Evolutionary conservation across 2,797 vertebrate genomes (phyloP).

Genomic region (Xyrichtys novacula): DNA sequence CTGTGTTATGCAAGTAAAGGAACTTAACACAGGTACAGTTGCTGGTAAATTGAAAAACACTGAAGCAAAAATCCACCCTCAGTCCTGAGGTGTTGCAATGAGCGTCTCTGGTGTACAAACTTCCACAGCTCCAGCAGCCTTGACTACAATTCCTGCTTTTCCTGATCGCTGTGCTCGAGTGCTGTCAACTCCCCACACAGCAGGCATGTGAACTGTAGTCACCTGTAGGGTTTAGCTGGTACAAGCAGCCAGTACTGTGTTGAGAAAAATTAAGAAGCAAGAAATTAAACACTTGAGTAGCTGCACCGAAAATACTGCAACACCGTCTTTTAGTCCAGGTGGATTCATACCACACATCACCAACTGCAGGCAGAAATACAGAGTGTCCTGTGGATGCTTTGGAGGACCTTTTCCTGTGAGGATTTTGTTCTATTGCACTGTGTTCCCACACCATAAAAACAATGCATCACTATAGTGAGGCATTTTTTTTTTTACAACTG

Average conservation of each 20-base stretch:
- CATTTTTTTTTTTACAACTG: background rate
- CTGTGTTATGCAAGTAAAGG: conserved; percentile 47
- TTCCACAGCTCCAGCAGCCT: conserved; percentile 31
- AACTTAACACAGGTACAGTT: conserved; percentile 19
- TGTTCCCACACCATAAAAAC: conserved; percentile 20
- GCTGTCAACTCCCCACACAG: conserved; percentile 10
- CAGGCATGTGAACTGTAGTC: conserved; percentile 12
- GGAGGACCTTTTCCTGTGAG: background rate
- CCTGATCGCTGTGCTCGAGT: conserved; percentile 16
- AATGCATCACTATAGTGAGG: conserved; percentile 10
- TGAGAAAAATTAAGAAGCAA: conserved; percentile 5
- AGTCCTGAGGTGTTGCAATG: conserved; percentile 32
- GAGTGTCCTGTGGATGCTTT: conserved; percentile 7
- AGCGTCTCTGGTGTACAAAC: conserved; percentile 6
- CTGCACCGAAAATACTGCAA: conserved; percentile 20
- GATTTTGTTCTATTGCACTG: conserved; percentile 24
- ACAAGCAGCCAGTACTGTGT: conserved; percentile 2
- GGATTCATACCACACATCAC: background rate
- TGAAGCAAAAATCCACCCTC: conserved; percentile 13
- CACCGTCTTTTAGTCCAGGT: conserved; percentile 7
- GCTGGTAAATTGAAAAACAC: conserved; percentile 2
- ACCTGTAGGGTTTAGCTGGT: conserved; percentile 8
- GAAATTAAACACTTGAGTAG: conserved; percentile 1
- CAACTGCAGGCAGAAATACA: background rate
- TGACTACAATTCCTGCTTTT: conserved; percentile 10